These are phyloP conservation scores for Brachionus manjavacas DNA, from an alignment of 1,140 invertebrate species.

Conservation along the genomic window DNA sequence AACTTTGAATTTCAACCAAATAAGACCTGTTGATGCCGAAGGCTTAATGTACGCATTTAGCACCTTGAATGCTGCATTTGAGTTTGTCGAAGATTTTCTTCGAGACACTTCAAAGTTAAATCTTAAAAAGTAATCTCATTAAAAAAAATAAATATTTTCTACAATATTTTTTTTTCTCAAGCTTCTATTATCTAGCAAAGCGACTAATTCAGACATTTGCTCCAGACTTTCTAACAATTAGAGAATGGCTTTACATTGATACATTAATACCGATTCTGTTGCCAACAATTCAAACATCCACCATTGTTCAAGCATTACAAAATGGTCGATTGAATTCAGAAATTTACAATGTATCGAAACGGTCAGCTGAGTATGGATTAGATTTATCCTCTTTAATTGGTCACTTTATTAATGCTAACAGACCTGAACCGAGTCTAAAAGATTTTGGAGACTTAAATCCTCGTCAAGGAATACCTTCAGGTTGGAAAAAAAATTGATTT, in stretches of 20 bases:
- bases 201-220: conserved; percentile 6
- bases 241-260: conserved; percentile 27
- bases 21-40: background rate
- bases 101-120: conserved; percentile 18
- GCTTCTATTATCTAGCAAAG: conserved; percentile 12
- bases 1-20: conserved; percentile 25
- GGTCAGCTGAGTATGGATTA: background rate
- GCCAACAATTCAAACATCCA: conserved; percentile 2
- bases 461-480: background rate
- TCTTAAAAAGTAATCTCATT: background rate
- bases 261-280: background rate
- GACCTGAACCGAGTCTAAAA: background rate
- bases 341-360: background rate
- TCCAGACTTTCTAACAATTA: background rate
- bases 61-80: conserved; percentile 1
- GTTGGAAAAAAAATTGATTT: background rate
- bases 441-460: background rate
- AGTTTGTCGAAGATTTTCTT: conserved; percentile 14
- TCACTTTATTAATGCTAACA: background rate
- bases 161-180: background rate
- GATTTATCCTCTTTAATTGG: background rate
- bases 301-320: background rate
- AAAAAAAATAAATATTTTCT: background rate
- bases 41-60: background rate
- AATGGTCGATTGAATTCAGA: background rate